These are phyloP conservation scores for Cercopithecus diana DNA, from an alignment of 2,797 vertebrate species.

Conservation along the genomic window DNA sequence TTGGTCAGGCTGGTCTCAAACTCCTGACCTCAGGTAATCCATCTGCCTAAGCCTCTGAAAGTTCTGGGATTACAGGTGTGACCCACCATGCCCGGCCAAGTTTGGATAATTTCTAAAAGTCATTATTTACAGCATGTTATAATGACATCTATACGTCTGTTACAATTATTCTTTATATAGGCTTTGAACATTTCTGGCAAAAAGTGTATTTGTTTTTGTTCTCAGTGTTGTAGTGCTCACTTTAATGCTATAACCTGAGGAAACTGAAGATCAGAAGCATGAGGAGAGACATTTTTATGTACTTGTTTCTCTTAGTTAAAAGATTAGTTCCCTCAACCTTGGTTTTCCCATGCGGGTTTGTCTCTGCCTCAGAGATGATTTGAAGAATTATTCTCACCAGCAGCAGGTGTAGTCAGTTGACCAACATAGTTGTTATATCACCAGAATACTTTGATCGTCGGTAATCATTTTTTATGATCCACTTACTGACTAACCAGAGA, in stretches of 20 bases:
- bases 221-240: background rate
- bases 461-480: background rate
- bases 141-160: background rate
- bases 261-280: background rate
- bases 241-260: background rate
- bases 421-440: background rate
- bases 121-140: background rate
- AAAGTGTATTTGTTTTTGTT: background rate
- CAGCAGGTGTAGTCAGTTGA: background rate
- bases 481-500: background rate
- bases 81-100: background rate
- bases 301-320: background rate
- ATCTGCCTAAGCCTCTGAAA: no score
- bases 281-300: background rate
- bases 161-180: conserved; percentile 15
- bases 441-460: background rate
- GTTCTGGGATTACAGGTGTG: no score
- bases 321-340: background rate
- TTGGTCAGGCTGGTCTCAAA: no score
- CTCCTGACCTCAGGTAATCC: no score
- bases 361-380: background rate
- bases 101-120: background rate
- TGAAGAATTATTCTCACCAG: background rate
- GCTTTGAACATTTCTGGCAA: background rate
- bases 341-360: background rate